Base-by-base conservation (phyloP, 2,113 vertebrate genomes). In the Poeciliopsis occidentalis region DNA sequence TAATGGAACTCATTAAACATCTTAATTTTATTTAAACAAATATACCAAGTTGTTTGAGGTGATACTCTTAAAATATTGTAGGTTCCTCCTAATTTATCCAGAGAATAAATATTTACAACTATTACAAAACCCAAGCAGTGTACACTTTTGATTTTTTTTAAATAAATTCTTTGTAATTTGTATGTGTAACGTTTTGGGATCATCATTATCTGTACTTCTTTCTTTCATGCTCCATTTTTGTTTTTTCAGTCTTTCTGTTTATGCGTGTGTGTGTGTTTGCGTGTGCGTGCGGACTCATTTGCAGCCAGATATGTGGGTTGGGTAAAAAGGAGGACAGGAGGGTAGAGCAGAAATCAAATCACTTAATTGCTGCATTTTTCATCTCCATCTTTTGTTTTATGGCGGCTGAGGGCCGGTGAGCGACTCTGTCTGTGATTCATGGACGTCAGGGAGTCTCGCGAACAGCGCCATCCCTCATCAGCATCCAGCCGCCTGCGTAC, bases 331-430 rank as follows among this genome's bases (percentile, higher is more conserved):
- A 86, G 86, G 96, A 97, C 95, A 96, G 95, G 95, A 96, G 96
- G 97, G 89, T 90, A 90, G 90, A 92, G 96, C 95, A 96, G 97
- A 97, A 98, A 97, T 98, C 97, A 98, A 98, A 98, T 98, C 96
- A 97, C 97, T 97, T 98, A 99, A 98, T 98, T 98, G 97, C 97
- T 94, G 96, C 97, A 98, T 99, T 98, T 98, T 98, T 98, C 97
- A 98, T 97, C 96, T 97, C 96, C 96, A 97, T 97, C 96, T 98
- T 98, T 97, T 98, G 96, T 98, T 98, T 98, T 97, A 98, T 98
- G 96, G 97, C 95, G 95, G 90, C 87, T 89, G 95, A 96, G 96
- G 95, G 97, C 96, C 95, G 95, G 94, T 95, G 93, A 96, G 97
- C 97, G 95, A 96, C 96, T 89, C 89, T 94, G 95, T 91, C 95